Conservation (phyloP, 2,888 invertebrate species). For the Limnephilus lunatus region DNA sequence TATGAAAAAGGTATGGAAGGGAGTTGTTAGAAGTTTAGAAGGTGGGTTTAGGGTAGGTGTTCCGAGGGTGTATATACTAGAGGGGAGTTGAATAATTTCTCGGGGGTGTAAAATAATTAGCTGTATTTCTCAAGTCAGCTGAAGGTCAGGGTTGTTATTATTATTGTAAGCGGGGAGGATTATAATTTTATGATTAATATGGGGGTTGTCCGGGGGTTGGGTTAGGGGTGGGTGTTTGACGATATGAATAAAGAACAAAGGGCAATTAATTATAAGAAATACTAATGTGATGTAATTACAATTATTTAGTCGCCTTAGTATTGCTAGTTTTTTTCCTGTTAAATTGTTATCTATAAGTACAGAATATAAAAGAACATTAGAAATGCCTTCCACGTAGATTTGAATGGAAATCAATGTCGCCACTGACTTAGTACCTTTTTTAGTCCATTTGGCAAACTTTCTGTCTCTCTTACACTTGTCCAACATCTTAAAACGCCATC, state of each 20-base stretch:
- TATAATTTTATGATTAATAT: background rate
- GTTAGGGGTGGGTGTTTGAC: background rate
- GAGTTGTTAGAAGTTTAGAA: background rate
- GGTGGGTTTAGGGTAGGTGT: background rate
- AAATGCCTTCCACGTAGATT: no score
- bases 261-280: background rate
- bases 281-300: background rate
- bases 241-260: background rate
- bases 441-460: no score
- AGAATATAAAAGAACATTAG: no score
- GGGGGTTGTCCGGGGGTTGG: background rate
- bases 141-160: slow-evolving; percentile 33
- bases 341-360: no score
- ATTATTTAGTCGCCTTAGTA: no score
- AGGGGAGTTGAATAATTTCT: slow-evolving; percentile 3
- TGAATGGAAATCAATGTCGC: no score
- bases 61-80: background rate
- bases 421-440: no score
- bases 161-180: background rate
- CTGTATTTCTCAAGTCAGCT: slow-evolving; percentile 35
- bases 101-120: slow-evolving; percentile 37
- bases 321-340: no score
- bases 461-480: no score
- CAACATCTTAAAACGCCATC: no score
- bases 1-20: background rate